Percentiles rank a stretch among this genome's conserved stretches.
These are phyloP conservation scores for Beroe forskalii DNA, from an alignment of 37 sponge, comb jelly and placozoan species.

Conservation along the genomic window DNA sequence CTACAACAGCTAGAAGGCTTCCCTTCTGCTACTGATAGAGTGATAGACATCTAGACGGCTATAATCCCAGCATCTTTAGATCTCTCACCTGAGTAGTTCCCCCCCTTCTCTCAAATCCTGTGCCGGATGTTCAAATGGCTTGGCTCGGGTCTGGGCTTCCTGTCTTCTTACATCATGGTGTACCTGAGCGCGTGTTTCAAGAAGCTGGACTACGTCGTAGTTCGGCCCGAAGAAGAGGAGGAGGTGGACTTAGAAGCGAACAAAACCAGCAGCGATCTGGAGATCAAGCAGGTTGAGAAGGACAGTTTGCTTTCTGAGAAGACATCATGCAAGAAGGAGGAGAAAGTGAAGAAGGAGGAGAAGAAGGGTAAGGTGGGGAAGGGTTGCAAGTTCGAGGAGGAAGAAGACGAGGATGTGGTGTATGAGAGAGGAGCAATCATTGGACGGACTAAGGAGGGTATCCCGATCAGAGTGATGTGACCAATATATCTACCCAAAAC, in stretches of 20 bases:
- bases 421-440: background rate
- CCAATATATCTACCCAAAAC: too few relatives aligned
- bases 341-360: background rate
- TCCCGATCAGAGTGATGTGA: constrained; percentile 31
- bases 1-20: too few relatives aligned
- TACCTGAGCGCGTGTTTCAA: background rate
- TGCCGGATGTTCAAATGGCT: background rate
- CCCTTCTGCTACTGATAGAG: too few relatives aligned
- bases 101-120: too few relatives aligned
- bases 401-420: background rate
- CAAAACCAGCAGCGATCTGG: too few relatives aligned
- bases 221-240: background rate
- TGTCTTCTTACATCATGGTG: background rate
- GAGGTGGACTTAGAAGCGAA: background rate
- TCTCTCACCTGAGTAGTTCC: too few relatives aligned
- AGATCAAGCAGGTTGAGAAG: background rate
- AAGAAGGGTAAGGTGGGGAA: background rate
- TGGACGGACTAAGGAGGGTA: constrained; percentile 28
- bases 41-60: too few relatives aligned
- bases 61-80: too few relatives aligned
- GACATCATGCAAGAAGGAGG: background rate
- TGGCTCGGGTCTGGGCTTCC: background rate
- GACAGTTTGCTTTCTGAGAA: background rate
- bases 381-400: background rate
- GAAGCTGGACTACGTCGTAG: background rate